Base-by-base conservation (phyloP, 64 coral and sea anemone genomes). In the Pocillopora verrucosa region DNA sequence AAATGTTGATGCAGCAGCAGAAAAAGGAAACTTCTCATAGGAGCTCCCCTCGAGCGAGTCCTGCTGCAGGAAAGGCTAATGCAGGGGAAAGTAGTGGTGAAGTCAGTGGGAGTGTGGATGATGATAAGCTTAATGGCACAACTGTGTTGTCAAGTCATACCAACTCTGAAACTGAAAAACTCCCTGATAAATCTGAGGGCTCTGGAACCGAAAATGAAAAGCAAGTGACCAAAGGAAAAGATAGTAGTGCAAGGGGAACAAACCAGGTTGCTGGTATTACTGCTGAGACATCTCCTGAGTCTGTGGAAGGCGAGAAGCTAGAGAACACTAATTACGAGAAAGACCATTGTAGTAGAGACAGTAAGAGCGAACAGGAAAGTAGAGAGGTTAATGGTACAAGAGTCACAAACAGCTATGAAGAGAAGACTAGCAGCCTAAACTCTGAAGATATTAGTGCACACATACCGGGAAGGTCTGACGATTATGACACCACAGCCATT, bases 1-100 rank as follows among this genome's bases (percentile, higher is more conserved):
- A 96, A 30, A 80, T 92, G 59, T 15, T 92, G 22, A 87, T 92
- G 83, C 88, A 92, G 36, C 90, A 93, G 36, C 94, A 93, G 61
- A 91, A 90, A 83, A 85, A 34, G 45, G 82, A 85, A 57, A 19
- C 82, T 90, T 58, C 83, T 25, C 57, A 76, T 34, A 64, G 86
- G 60, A 80, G 62, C 59, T 77, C 16, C 73, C 9, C 36, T 72
- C 82, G 68, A 75, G 26, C 80, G 38, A 59, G 75, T 84, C 59
- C 79, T 83, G 12, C 87, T 77, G 19, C 74, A 72, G 59, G 75
- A 91, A 82, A 80, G 88, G 58, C 79, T 90, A 24, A 90, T 92
- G 25, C 87, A 89, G 61, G 35, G 24, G 78, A 84, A 89, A 11
- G 11, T 51, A 76, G 22, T 19, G 24, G 57, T 62, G 73, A 75